phyloP scores from a whole-genome alignment of 1,140 invertebrate species.

The Drosophila seguyi region DNA sequence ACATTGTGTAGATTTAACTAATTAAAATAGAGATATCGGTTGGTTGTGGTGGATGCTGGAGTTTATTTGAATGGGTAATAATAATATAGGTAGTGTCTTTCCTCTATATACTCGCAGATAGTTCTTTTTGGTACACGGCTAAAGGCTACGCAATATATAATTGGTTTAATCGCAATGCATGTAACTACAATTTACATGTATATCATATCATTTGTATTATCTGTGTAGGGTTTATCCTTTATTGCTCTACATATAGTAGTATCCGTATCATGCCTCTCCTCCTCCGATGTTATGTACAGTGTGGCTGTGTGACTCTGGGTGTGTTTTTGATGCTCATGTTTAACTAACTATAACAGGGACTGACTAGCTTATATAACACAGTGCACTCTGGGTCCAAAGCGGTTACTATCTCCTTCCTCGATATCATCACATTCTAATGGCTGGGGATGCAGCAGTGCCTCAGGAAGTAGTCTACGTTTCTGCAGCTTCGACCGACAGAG shows the following conservation, averaged over 20 bases:
- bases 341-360: slow-evolving; percentile 75
- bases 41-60: slow-evolving; percentile 36
- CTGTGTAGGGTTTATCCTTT: slow-evolving; percentile 65
- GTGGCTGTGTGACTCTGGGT: slow-evolving; percentile 25
- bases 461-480: slow-evolving; percentile 33
- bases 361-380: slow-evolving; percentile 59
- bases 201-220: slow-evolving; percentile 49
- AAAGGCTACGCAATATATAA: slow-evolving; percentile 77
- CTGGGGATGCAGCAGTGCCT: slow-evolving; percentile 23
- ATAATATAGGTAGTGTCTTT: slow-evolving; percentile 45
- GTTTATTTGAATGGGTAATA: slow-evolving; percentile 47
- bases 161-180: slow-evolving; percentile 55
- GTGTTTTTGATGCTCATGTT: slow-evolving; percentile 37
- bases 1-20: slow-evolving; percentile 74
- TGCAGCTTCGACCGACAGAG: slow-evolving; percentile 44
- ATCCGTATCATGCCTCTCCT: slow-evolving; percentile 5
- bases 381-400: slow-evolving; percentile 26
- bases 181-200: slow-evolving; percentile 61
- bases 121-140: slow-evolving; percentile 78
- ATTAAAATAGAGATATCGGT: slow-evolving; percentile 71
- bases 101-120: slow-evolving; percentile 42
- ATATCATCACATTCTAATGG: slow-evolving; percentile 58
- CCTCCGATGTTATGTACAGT: slow-evolving; percentile 67
- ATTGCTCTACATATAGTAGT: slow-evolving; percentile 72
- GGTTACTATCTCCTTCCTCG: slow-evolving; percentile 26